Conservation (phyloP, 2,888 invertebrate genomes). For the Lasioglossum lativentre region DNA sequence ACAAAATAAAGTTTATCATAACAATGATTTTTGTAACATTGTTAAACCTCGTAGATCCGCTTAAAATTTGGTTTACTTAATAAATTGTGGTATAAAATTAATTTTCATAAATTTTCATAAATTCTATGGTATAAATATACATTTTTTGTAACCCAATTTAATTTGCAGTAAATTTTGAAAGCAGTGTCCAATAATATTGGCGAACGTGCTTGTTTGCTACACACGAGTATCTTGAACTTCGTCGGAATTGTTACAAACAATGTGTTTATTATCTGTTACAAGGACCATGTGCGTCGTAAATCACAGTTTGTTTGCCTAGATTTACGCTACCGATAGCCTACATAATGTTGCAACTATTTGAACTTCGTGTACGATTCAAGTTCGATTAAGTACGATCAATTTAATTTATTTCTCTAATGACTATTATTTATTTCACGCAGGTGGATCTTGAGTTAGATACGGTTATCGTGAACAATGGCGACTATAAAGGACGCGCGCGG, state of each 20-base stretch:
- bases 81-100: background rate
- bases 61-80: background rate
- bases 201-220: background rate
- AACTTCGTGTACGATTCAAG: background rate
- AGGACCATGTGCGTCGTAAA: background rate
- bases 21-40: background rate
- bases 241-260: background rate
- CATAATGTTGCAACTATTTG: background rate
- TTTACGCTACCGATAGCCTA: background rate
- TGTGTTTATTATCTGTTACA: background rate
- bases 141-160: background rate
- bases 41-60: background rate
- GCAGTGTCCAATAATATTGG: background rate
- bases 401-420: background rate
- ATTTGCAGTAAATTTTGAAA: background rate
- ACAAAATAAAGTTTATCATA: background rate
- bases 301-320: conserved; percentile 3
- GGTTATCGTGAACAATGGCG: conserved; percentile 10
- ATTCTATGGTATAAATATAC: background rate
- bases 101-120: background rate
- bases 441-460: background rate
- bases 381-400: background rate
- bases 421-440: background rate
- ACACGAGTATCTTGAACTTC: background rate
- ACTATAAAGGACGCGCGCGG: background rate